These are phyloP conservation scores for Galemys pyrenaicus DNA, from an alignment of 2,113 vertebrate genomes.

Conservation along the genomic window DNA sequence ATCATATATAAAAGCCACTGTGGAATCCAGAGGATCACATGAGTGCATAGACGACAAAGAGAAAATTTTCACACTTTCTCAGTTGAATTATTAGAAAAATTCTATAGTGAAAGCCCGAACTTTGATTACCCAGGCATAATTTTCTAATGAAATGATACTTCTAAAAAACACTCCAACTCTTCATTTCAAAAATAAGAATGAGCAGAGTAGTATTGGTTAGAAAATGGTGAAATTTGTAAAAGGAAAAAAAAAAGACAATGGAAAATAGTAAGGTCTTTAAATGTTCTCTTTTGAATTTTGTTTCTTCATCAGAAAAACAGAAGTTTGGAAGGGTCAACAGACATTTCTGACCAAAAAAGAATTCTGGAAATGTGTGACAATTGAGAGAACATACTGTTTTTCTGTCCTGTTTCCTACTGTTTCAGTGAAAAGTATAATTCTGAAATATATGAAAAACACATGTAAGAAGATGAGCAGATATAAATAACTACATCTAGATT, in stretches of 20 bases:
- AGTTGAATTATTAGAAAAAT: background rate
- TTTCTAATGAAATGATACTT: constrained; percentile 20
- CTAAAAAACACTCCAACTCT: background rate
- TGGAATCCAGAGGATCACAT: background rate
- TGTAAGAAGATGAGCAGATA: background rate
- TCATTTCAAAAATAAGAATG: constrained; percentile 19
- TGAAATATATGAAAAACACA: background rate
- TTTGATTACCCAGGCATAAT: background rate
- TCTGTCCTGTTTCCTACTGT: background rate
- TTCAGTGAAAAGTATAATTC: background rate
- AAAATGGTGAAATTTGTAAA: constrained; percentile 8
- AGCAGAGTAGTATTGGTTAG: background rate
- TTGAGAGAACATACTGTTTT: constrained; percentile 22
- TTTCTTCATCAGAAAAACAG: background rate
- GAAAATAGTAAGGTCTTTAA: background rate
- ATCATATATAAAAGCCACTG: background rate
- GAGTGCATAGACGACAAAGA: background rate
- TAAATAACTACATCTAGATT: background rate
- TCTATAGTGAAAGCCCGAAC: background rate
- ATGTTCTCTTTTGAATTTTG: background rate
- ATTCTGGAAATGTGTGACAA: constrained; percentile 58
- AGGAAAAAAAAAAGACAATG: background rate
- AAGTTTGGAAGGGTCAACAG: constrained; percentile 33
- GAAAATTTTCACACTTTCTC: background rate
- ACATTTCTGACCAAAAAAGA: constrained; percentile 51